Evolutionary conservation across 2,797 vertebrate genomes (phyloP).

Genomic region (Zenarchopterus dispar): DNA sequence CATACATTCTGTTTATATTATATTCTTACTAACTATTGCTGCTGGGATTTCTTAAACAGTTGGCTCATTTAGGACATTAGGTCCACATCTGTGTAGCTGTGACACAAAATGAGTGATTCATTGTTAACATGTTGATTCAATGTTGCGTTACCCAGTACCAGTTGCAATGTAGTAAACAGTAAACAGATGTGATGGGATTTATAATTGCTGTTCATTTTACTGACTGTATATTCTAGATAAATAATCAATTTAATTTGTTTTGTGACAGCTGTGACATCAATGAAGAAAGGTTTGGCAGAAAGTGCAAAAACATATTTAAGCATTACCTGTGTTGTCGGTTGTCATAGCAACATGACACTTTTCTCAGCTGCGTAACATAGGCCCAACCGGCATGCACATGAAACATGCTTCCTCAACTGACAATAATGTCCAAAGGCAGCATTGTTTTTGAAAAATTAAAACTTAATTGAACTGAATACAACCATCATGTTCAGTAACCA

Average conservation of each 20-base stretch:
- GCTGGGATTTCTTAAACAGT: neutral
- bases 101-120: conserved; percentile 1
- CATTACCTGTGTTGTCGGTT: neutral
- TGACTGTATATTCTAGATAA: too few species aligned
- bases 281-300: neutral
- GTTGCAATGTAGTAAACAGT: neutral
- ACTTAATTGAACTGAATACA: neutral
- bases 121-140: neutral
- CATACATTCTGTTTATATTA: neutral
- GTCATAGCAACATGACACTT: neutral
- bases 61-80: neutral
- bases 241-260: too few species aligned
- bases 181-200: neutral
- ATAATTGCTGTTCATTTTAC: too few species aligned
- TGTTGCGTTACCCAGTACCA: neutral
- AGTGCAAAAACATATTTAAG: neutral
- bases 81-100: neutral
- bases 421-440: neutral
- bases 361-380: neutral
- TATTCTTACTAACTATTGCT: too few species aligned
- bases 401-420: neutral
- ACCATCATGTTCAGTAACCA: neutral
- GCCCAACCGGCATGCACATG: neutral
- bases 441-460: neutral
- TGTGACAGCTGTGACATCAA: neutral